A percentile compares a stretch with the other conserved stretches of the same genome.
Evolutionary conservation across 1,140 invertebrate species (phyloP).

Genomic region (Procambarus clarkii): DNA sequence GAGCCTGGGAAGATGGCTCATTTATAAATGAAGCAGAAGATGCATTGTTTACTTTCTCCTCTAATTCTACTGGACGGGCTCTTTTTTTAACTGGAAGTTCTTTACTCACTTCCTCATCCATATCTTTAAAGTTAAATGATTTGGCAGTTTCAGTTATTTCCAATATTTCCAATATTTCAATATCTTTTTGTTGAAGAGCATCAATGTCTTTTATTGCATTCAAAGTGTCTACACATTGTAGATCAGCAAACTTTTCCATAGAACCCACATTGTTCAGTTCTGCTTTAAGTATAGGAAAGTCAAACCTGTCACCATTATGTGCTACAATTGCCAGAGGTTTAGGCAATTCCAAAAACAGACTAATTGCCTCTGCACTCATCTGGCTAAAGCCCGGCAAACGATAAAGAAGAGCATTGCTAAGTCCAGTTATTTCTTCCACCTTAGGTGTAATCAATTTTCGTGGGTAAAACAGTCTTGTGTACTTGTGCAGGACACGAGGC

Average conservation of each 20-base stretch:
- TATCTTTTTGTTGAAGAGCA: background rate
- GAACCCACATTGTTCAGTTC: slow-evolving; percentile 35
- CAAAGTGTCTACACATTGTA: slow-evolving; percentile 50
- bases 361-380: slow-evolving; percentile 46
- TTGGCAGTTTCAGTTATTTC: slow-evolving; percentile 43
- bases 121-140: slow-evolving; percentile 39
- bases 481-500: slow-evolving; percentile 61
- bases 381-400: slow-evolving; percentile 31
- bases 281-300: slow-evolving; percentile 51
- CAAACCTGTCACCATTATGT: slow-evolving; percentile 51
- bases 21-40: too few relatives aligned
- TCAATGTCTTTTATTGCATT: slow-evolving; percentile 51
- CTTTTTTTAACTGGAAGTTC: background rate
- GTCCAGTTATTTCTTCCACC: slow-evolving; percentile 44
- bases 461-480: slow-evolving; percentile 54
- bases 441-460: slow-evolving; percentile 34
- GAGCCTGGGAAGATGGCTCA: background rate
- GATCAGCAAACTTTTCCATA: slow-evolving; percentile 17
- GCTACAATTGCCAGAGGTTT: slow-evolving; percentile 50
- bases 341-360: slow-evolving; percentile 49
- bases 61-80: background rate
- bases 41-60: background rate
- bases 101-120: slow-evolving; percentile 13
- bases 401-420: slow-evolving; percentile 48
- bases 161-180: slow-evolving; percentile 30